Evolutionary conservation across 1,140 invertebrate species (phyloP), one percentile per base, ranked within the genome.

Genomic region (Drosophila serrata): DNA sequence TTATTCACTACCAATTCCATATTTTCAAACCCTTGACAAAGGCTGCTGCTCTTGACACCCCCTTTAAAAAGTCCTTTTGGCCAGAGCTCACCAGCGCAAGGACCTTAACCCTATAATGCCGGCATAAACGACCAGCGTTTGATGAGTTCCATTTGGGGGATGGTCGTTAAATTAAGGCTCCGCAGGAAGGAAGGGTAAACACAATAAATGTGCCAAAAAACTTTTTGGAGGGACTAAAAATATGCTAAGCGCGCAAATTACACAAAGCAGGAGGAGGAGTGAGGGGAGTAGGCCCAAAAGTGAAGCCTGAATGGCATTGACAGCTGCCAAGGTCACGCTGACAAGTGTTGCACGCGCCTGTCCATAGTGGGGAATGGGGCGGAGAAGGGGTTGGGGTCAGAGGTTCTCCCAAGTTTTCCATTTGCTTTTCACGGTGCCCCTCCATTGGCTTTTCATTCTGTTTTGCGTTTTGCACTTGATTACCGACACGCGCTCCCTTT

Each of bases 291-390:
- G 19, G 22, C 22, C 40, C 53, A 22, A 12, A 31, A 37, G 15
- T 49, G 56, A 35, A 68, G 75, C 62, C 75, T 39, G 75, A 72
- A 56, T 63, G 85, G 72, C 72, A 88, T 88, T 90, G 84, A 68
- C 85, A 75, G 69, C 77, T 48, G 39, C 55, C 85, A 90, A 90
- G 85, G 85, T 90, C 85, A 90, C 70, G 79, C 82, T 88, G 85
- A 88, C 85, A 90, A 88, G 85, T 90, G 85, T 90, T 90, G 85
- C 85, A 90, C 85, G 85, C 85, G 85, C 81, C 67, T 70, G 76
- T 65, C 73, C 59, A 70, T 48, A 15, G 17, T n/a, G n/a, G n/a
- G n/a, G n/a, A n/a, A n/a, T n/a, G n/a, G n/a, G n/a, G n/a, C n/a
- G n/a, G n/a, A n/a, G n/a, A n/a, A n/a, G 42, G 22, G 24, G 29